phyloP scores from a whole-genome alignment of 2,888 invertebrate species.

The Napeogenes inachia region DNA sequence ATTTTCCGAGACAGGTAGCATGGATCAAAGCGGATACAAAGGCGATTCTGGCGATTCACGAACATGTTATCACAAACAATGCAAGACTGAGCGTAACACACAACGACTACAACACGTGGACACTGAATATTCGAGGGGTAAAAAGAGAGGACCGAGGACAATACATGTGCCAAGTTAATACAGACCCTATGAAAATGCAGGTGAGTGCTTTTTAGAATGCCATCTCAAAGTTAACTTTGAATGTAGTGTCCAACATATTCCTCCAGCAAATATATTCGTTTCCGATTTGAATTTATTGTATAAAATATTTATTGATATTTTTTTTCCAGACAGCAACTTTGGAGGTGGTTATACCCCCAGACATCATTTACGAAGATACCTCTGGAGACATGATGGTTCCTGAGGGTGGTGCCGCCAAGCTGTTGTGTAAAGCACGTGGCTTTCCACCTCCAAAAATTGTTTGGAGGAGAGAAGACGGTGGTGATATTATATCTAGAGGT shows the following conservation, averaged over 20 bases:
- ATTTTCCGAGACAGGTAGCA: constrained; percentile 82
- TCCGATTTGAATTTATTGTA: no score
- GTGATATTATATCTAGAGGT: constrained; percentile 86
- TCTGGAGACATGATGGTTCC: constrained; percentile 96
- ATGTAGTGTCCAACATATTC: background rate
- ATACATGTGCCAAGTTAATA: constrained; percentile 97
- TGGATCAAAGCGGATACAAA: constrained; percentile 97
- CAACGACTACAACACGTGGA: constrained; percentile 96
- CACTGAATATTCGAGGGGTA: constrained; percentile 90
- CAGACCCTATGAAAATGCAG: constrained; percentile 96
- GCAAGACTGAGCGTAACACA: constrained; percentile 92
- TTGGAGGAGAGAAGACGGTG: constrained; percentile 92
- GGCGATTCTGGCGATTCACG: constrained; percentile 94
- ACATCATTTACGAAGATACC: constrained; percentile 92
- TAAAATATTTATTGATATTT: constrained; percentile 3
- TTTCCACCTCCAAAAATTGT: constrained; percentile 90
- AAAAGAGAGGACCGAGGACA: constrained; percentile 91
- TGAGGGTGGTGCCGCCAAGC: constrained; percentile 92
- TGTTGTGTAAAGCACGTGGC: constrained; percentile 90
- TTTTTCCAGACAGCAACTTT: constrained; percentile 85
- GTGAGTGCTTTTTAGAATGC: constrained; percentile 58
- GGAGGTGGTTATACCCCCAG: constrained; percentile 94
- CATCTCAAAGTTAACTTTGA: background rate
- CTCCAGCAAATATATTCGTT: background rate
- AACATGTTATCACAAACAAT: constrained; percentile 95